Evolutionary conservation across 2,113 vertebrate species (phyloP), one percentile per base, ranked within the genome.

Genomic region (Ophthalmolycus amberensis): DNA sequence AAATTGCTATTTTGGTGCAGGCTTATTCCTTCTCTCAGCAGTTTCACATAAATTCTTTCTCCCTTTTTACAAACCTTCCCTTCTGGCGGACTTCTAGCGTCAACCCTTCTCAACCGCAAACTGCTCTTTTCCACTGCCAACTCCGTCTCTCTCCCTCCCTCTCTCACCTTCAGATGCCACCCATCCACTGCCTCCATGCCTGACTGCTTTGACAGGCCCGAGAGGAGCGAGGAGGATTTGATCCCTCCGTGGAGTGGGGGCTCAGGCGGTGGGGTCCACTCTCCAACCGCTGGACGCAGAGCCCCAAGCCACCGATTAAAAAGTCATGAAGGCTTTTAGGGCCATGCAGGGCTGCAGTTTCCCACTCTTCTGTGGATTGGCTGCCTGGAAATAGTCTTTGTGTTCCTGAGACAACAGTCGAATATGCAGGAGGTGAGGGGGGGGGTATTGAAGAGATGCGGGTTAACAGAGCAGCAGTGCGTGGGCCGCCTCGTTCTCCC

Each of bases 301-400:
- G 87, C 90, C 93, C 92, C 88, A 85, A 93, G 93, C 92, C 93
- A 88, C 90, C 62, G 91, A 95, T 95, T 94, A 95, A 95, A 95
- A 95, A 95, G 91, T 94, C 91, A 95, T 95, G 94, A 95, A 92
- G 92, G 94, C 94, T 95, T 94, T 95, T 95, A 94, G 90, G 92
- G 89, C 88, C 68, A 80, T 48, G 73, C 75, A 64, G 88, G 82
- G 85, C 86, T 85, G 80, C 83, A 87, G 82, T 84, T 85, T 87
- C 78, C 85, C 76, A 76, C 75, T 85, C 91, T 82, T 78, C 77
- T 90, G 86, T 86, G 92, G 89, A 90, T 88, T 93, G 92, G 89
- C 89, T 91, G 90, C 90, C 93, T 93, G 93, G 94, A 95, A 95
- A 95, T 95, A 95, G 93, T 92, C 94, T 95, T 95, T 94, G 92